Base-by-base conservation (phyloP, 1,140 invertebrate genomes). In the Wasmannia auropunctata region DNA sequence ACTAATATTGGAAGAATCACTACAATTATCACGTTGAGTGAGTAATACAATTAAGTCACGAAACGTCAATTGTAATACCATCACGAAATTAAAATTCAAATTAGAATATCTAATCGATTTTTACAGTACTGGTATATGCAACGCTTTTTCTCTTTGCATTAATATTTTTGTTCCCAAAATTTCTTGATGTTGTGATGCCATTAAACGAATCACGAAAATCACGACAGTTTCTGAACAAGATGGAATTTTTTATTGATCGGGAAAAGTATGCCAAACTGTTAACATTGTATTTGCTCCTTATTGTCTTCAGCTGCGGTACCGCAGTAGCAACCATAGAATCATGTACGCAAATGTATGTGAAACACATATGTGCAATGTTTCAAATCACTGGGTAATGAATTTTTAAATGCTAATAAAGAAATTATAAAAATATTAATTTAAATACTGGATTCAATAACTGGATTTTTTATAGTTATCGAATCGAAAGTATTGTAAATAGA, bases 151-250 rank as follows among this genome's bases (percentile, higher is more conserved):
- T 77, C 3, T 19, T 67, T 31, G 10, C 1, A 4, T 11, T 67
- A 31, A 43, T 7, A 16, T 70, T 84, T 8, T 58, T 88, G 14
- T 63, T 34, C 2, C 84, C 90, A n/a, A 28, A 58, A 2, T 62
- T 91, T 25, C 31, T 91, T 16, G 49, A 91, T 25, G 31, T 63
- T 28, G 8, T 89, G 34, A 81, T 67, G 22, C 90, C 90, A 1
- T 70, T 91, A 11, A 91, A 88, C 43, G 11, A 34, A 25, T 81
- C 85, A 5, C 76, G 56, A 1, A 11, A 43, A 22, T 8, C 0
- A 1, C 11, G 31, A 22, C 2, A 69, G 1, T 54, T 79, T 28
- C 76, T 76, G 1, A 0, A n/a, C 19, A 6, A 10, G 14, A 51
- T 72, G n/a, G 83, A 88, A 34, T 81, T 88, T 16, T 70, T 69